These are phyloP conservation scores for Laupala kohalensis DNA, from an alignment of 1,140 invertebrate species.

Conservation along the genomic window DNA sequence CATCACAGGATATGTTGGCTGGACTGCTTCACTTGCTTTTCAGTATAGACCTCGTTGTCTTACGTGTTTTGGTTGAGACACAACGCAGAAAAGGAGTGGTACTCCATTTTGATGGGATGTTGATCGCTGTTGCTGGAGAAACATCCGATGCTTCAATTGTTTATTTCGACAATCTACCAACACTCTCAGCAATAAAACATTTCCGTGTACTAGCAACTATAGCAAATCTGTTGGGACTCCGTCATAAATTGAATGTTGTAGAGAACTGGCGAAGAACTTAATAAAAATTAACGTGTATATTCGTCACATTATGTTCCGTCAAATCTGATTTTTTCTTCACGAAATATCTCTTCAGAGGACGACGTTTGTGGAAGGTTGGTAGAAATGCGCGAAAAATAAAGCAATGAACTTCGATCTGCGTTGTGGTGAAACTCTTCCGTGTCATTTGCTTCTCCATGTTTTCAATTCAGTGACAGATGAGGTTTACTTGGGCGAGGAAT, in stretches of 20 bases:
- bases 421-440: too few species aligned
- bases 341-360: not conserved
- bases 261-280: not conserved
- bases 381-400: not conserved
- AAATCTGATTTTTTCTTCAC: not conserved
- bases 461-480: too few species aligned
- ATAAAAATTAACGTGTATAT: not conserved
- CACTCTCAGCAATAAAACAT: not conserved
- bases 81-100: not conserved
- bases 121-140: not conserved
- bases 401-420: too few species aligned
- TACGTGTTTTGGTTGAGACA: not conserved
- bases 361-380: not conserved
- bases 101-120: not conserved
- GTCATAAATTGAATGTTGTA: not conserved
- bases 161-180: not conserved
- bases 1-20: too few species aligned
- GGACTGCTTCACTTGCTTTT: not conserved
- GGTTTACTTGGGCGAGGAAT: too few species aligned
- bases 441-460: too few species aligned
- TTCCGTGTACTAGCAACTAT: not conserved
- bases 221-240: not conserved
- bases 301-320: not conserved
- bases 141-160: not conserved
- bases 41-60: not conserved